Base-by-base conservation (phyloP, 1,140 invertebrate genomes). In the Mya arenaria region DNA sequence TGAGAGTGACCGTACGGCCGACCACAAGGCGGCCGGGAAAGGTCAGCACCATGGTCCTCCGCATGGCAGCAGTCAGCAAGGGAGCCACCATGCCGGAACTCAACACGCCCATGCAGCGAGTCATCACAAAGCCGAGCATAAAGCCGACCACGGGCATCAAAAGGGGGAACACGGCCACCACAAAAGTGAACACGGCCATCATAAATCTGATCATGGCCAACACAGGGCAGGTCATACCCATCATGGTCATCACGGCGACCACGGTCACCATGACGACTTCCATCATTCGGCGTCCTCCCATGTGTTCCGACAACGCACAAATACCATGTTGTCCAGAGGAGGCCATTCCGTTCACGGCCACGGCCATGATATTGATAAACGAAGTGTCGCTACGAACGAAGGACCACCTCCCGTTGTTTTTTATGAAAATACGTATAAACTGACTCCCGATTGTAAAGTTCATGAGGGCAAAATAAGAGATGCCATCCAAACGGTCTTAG, bases 401-500 rank as follows among this genome's bases (percentile, higher is more conserved):
- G 74, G 63, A 17, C 55, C 77, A 0, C 69, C 71, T 5, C 82
- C 79, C 44, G 37, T 80, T 13, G 72, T 84, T 13, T 84, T 89
- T 25, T 87, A 84, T 39, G 90, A 91, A 62, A 91, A 91, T 60
- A 91, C 89, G 6, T 91, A 90, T 79, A 89, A 89, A 84, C 79
- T 90, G 68, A 41, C 75, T 13, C 90, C 90, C n/a, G 88, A 90
- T 44, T 65, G 37, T 23, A 82, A 73, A 60, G 85, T 89, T 55
- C 84, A 82, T n/a, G 84, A 84, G 19, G 68, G 73, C 1, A 69
- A 77, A 55, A 75, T 89, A 19, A 83, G 82, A 66, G 37, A 88
- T 10, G 89, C 90, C 32, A 89, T 90, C 44, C 56, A 37, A 23
- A 79, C 74, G 15, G 88, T 90, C 4, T 65, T 91, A 4, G 75